Evolutionary conservation across 2,113 vertebrate genomes (phyloP).

Genomic region (Colaptes auratus): DNA sequence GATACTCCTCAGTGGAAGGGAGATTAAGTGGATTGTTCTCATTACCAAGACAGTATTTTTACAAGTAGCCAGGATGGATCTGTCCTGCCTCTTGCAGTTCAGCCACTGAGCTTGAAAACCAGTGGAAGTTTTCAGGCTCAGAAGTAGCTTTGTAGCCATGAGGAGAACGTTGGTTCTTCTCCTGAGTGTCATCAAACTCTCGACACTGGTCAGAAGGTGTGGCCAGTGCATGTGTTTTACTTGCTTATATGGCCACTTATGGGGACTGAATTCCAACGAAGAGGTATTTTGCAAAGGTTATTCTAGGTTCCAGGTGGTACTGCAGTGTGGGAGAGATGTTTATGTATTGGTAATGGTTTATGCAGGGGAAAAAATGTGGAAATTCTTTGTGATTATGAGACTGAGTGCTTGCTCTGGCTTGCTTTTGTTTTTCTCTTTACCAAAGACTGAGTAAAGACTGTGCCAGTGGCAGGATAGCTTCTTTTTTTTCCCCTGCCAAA

Average conservation of each 20-base stretch:
- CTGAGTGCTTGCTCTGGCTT: not conserved
- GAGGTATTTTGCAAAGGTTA: not conserved
- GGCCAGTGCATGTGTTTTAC: not conserved
- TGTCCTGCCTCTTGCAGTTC: not conserved
- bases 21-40: not conserved
- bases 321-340: not conserved
- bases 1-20: not conserved
- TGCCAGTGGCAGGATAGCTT: not conserved
- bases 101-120: not conserved
- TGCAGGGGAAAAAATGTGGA: not conserved
- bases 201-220: not conserved
- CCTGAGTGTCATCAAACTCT: not conserved
- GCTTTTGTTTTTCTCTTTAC: not conserved
- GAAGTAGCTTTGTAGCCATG: not conserved
- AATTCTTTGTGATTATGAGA: not conserved
- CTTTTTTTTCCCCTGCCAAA: not conserved
- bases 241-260: not conserved
- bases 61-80: not conserved
- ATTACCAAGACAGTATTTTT: not conserved
- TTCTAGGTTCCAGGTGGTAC: not conserved
- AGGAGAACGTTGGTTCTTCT: not conserved
- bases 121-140: not conserved
- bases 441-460: fast-evolving
- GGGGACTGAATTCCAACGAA: not conserved
- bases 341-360: not conserved